A percentile compares a stretch with the other conserved stretches of the same genome.
These are phyloP conservation scores for Boloria selene DNA, from an alignment of 2,888 invertebrate species.

Conservation along the genomic window DNA sequence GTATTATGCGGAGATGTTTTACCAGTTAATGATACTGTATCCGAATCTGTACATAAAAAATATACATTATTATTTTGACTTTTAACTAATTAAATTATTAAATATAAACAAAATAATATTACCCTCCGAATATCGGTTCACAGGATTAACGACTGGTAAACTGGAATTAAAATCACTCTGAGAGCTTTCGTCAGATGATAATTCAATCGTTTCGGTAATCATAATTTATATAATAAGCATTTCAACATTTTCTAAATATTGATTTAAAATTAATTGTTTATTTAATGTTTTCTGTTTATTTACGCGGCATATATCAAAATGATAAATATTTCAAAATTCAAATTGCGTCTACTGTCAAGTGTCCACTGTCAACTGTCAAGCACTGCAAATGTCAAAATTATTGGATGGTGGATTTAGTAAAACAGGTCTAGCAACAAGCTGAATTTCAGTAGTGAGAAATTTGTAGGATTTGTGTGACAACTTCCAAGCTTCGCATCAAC, in stretches of 20 bases:
- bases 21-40: not conserved
- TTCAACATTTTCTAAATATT: not conserved
- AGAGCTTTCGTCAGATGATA: constrained; percentile 27
- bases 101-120: not conserved
- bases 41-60: not conserved
- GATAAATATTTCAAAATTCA: no score
- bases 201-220: constrained; percentile 19
- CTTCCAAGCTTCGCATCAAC: no score
- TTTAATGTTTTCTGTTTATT: not conserved
- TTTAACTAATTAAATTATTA: not conserved
- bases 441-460: no score
- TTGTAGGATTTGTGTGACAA: no score
- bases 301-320: no score
- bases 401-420: no score
- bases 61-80: not conserved
- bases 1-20: not conserved
- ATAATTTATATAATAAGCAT: not conserved
- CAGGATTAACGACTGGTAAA: not conserved
- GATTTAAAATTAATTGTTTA: not conserved
- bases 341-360: no score
- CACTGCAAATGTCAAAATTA: no score
- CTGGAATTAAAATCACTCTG: constrained; percentile 11
- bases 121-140: not conserved
- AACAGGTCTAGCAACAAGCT: no score
- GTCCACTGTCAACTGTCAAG: no score